Evolutionary conservation across 2,797 vertebrate species (phyloP).

Genomic region (Helostoma temminkii): DNA sequence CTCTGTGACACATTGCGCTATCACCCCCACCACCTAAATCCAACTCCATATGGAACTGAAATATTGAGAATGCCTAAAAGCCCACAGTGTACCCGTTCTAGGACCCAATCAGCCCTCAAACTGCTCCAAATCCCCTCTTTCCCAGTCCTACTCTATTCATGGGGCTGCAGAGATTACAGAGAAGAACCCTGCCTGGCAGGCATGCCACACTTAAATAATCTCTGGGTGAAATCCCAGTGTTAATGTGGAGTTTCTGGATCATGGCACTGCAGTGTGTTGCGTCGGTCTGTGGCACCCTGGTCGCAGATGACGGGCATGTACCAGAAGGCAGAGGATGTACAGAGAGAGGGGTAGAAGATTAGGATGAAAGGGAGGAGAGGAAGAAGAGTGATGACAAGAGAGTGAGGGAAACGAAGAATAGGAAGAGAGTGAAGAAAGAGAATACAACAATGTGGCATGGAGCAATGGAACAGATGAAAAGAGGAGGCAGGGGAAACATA

Average conservation of each 20-base stretch:
- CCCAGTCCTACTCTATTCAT: constrained; percentile 77
- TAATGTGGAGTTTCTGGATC: constrained; percentile 83
- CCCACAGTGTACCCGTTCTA: constrained; percentile 73
- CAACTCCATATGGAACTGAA: constrained; percentile 80
- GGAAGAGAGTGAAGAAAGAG: constrained; percentile 45
- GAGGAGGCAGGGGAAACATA: constrained; percentile 54
- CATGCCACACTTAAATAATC: constrained; percentile 84
- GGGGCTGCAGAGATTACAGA: constrained; percentile 79
- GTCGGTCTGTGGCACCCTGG: constrained; percentile 62
- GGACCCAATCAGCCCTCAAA: constrained; percentile 81
- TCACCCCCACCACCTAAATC: constrained; percentile 76
- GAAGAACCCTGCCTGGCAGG: constrained; percentile 81
- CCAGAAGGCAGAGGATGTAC: constrained; percentile 60
- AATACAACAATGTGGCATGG: constrained; percentile 63
- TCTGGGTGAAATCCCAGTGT: constrained; percentile 83
- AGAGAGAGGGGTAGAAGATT: constrained; percentile 47
- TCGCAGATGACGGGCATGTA: constrained; percentile 67
- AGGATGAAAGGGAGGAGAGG: constrained; percentile 46
- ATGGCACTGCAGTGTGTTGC: constrained; percentile 69
- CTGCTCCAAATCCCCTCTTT: constrained; percentile 79
- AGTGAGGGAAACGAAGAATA: constrained; percentile 27
- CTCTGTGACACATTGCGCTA: constrained; percentile 73
- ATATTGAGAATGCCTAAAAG: constrained; percentile 81
- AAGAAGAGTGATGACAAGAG: constrained; percentile 37
- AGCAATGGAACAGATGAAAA: constrained; percentile 63